Evolutionary conservation across 2,888 invertebrate species (phyloP).

Genomic region (Apomyelois bistriatella): DNA sequence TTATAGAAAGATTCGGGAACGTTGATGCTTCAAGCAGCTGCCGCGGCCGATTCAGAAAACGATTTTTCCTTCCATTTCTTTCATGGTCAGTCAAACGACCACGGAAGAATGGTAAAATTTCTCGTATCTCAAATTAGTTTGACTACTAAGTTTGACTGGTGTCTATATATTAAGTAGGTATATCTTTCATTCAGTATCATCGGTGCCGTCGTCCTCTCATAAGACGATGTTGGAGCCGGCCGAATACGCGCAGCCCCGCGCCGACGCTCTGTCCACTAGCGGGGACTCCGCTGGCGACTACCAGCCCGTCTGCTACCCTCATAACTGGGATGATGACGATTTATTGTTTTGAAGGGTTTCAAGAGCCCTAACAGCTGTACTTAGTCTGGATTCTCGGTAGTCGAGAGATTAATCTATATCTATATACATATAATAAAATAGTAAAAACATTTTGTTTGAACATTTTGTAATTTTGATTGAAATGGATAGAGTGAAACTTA

Average conservation of each 20-base stretch:
- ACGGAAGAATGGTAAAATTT: too few relatives aligned
- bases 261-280: constrained; percentile 32
- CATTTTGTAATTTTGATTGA: too few relatives aligned
- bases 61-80: constrained; percentile 68
- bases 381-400: too few relatives aligned
- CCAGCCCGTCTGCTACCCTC: constrained; percentile 53
- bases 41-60: constrained; percentile 44
- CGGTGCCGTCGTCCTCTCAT: constrained; percentile 19
- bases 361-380: too few relatives aligned
- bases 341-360: constrained; percentile 55
- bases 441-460: too few relatives aligned
- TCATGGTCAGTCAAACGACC: too few relatives aligned
- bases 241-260: constrained; percentile 36
- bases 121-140: too few relatives aligned
- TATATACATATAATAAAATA: too few relatives aligned
- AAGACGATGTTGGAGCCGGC: constrained; percentile 32
- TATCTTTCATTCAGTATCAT: constrained; percentile 19
- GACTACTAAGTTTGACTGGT: too few relatives aligned
- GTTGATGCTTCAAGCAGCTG: constrained; percentile 53
- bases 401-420: too few relatives aligned
- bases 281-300: constrained; percentile 47
- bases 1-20: constrained; percentile 64
- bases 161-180: too few relatives aligned
- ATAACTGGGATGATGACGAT: constrained; percentile 69
- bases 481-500: too few relatives aligned